Evolutionary conservation across 2,113 vertebrate genomes (phyloP), one percentile per base, ranked within the genome.

Genomic region (Bungarus multicinctus): DNA sequence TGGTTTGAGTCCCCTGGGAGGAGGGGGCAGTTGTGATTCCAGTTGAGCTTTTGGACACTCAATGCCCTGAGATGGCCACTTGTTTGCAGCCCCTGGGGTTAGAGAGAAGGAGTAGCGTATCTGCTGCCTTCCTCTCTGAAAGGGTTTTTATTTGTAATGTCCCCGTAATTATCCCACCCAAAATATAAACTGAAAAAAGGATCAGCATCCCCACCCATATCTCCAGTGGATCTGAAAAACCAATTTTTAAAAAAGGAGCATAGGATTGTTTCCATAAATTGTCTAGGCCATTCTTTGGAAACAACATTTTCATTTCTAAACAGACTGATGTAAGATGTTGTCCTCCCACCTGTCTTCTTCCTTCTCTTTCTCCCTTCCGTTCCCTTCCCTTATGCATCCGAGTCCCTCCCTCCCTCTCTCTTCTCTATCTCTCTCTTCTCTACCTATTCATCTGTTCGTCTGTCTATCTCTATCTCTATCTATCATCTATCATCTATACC

Each of bases 371-470:
- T 34, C 5, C 18, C 16, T 34, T 74, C 69, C 18, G 1, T 30
- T 34, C 12, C 12, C 0, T 7, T 18, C 12, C 5, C 3, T n/a
- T 27, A 50, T 50, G 7, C 47, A 50, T 50, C 47, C 47, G 11
- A 2, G 8, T 30, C 60, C 3, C 0, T 60, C 58, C 27, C 1
- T 30, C 25, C 3, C 4, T 55, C 54, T 2, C 1, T 55, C 54
- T 5, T 55, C 18, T 54, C 16, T 5, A 55, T 55, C 54, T 55
- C 20, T 55, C 54, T 5, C 20, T 18, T 47, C 5, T 55, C 30
- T n/a, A 2, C 4, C 58, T 4, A 7, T 8, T 23, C 3, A 9
- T 10, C 25, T 27, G 2, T 27, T 9, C 7, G 0, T 25, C 57
- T 8, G 18, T 23, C 58, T 45, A 45, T 55, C 18, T 54, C 16